Conservation (phyloP, 2,888 invertebrate genomes). For the Netelia inedita region DNA sequence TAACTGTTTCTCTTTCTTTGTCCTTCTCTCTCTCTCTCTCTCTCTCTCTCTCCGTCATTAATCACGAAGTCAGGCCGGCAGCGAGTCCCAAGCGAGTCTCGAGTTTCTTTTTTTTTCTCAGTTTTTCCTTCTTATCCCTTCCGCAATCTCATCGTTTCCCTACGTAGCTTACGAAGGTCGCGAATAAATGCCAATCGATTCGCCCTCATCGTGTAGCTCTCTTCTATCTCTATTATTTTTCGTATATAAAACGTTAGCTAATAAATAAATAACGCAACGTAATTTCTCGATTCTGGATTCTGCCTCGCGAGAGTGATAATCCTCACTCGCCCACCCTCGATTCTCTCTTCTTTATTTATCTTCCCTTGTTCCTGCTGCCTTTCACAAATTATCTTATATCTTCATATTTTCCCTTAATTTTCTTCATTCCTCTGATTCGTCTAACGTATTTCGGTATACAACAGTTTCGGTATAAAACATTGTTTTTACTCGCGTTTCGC, state of each 20-base stretch:
- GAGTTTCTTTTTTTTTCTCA: slow-evolving; percentile 42
- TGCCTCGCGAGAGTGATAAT: slow-evolving; percentile 49
- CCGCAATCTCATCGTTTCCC: slow-evolving; percentile 19
- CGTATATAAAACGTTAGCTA: slow-evolving; percentile 72
- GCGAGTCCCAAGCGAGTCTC: slow-evolving; percentile 58
- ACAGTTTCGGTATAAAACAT: slow-evolving; percentile 64
- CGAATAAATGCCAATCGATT: slow-evolving; percentile 36
- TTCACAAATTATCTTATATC: not conserved
- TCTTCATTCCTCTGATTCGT: slow-evolving; percentile 39
- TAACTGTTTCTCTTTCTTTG: not conserved
- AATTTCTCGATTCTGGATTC: slow-evolving; percentile 72
- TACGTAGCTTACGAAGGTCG: slow-evolving; percentile 37
- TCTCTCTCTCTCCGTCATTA: not conserved
- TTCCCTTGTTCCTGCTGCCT: not conserved
- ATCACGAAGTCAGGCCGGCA: slow-evolving; percentile 40
- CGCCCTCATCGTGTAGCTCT: not conserved
- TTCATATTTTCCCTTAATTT: slow-evolving; percentile 16
- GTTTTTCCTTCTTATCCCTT: slow-evolving; percentile 14
- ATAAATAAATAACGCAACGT: slow-evolving; percentile 83
- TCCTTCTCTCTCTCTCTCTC: not conserved
- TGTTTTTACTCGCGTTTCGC: slow-evolving; percentile 49
- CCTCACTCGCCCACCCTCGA: slow-evolving; percentile 49
- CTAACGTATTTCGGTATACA: slow-evolving; percentile 57
- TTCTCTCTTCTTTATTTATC: slow-evolving; percentile 57
- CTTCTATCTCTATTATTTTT: slow-evolving; percentile 52